Base-by-base conservation (phyloP, 1,140 invertebrate genomes). In the Mamestra configurata region DNA sequence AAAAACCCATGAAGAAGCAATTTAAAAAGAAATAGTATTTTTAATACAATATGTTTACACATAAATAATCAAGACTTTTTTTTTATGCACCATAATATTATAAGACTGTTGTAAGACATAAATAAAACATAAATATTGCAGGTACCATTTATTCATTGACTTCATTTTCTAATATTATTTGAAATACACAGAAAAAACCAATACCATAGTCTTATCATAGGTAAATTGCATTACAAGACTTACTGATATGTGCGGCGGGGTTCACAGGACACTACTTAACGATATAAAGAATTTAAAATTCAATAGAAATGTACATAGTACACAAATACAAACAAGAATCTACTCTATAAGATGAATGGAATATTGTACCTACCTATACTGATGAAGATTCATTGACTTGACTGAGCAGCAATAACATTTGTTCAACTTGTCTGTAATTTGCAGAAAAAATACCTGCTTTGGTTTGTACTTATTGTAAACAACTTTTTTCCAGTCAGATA, bases 21-120 rank as follows among this genome's bases (percentile, higher is more conserved):
- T 88, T 90, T 68, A 93, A 92, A 64, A 92, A 90, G 84, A 91
- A 87, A 77, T 88, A 93, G 84, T 90, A 89, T 35, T 37, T 10
- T 15, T 18, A 49, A 31, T 37, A 72, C 6, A 40, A 4, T n/a
- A 70, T 49, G 0, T 27, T 18, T 64, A 7, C 7, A 59, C 10
- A n/a, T n/a, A 59, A 20, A 20, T 20, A 53, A 53, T 20, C 13
- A 51, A 46, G 46, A 5, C 13, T 8, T 53, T 20, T 20, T 11
- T 43, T 7, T 2, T 43, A 11, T 43, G 27, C 27, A 31, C 27
- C 5, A 3, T 3, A 31, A 31, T 31, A 5, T 5, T 31, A 31
- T 5, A 3, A 31, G 27, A 31, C 27, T 31, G 27, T 11, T 49
- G 3, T 53, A 22, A 53, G 22, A 59, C 11, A 59, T 59, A 79